Percentiles rank a stretch among this genome's conserved stretches.
Conservation (phyloP, 2,888 invertebrate genomes). For the Labia minor region DNA sequence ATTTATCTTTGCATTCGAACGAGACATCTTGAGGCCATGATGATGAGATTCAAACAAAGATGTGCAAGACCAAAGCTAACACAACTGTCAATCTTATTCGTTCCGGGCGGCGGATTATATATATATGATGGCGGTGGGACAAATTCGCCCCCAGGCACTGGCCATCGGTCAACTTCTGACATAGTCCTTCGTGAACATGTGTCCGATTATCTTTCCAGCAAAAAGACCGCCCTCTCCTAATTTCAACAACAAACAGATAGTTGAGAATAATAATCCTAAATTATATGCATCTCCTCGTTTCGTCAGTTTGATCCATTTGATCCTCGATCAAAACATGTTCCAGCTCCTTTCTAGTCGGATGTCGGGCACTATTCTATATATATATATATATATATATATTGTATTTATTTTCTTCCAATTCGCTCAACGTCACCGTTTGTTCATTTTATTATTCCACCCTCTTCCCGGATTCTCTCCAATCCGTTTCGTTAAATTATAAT, state of each 20-base stretch:
- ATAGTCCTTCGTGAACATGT: background rate
- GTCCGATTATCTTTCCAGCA: background rate
- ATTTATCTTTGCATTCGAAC: background rate
- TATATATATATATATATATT: no score
- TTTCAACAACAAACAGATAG: background rate
- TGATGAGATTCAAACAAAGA: constrained; percentile 8
- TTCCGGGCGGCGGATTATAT: background rate
- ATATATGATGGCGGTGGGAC: background rate
- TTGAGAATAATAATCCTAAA: background rate
- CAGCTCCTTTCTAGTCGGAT: no score
- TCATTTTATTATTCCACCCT: no score
- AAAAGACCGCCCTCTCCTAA: background rate
- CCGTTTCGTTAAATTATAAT: background rate
- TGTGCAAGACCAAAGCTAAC: background rate
- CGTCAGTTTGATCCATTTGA: no score
- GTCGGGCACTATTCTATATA: no score
- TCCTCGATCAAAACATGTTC: no score
- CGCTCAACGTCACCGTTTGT: no score
- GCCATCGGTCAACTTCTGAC: constrained; percentile 1
- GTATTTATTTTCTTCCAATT: no score
- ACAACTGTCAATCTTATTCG: background rate
- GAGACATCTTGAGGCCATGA: constrained; percentile 1
- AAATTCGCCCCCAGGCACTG: background rate
- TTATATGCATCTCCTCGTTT: constrained; percentile 8
- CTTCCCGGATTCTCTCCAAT: no score